These are phyloP conservation scores for Archips xylosteana DNA, from an alignment of 2,888 invertebrate genomes.

Conservation along the genomic window DNA sequence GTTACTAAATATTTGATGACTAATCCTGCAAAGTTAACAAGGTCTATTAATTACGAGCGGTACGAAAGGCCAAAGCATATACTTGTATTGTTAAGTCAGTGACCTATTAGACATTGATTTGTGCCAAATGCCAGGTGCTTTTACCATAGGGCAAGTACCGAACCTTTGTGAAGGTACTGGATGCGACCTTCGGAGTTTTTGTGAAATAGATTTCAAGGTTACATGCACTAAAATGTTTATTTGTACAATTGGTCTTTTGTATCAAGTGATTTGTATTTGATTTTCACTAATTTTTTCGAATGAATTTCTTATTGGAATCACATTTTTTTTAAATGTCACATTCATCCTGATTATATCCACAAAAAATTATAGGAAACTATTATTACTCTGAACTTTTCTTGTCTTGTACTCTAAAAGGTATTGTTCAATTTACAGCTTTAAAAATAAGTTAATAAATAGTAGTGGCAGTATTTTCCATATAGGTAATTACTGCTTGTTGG, in stretches of 20 bases:
- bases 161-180: conserved; percentile 12
- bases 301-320: too few relatives aligned
- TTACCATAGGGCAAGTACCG: conserved; percentile 21
- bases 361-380: too few relatives aligned
- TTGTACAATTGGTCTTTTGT: conserved; percentile 1
- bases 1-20: conserved; percentile 50
- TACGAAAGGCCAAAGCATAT: conserved; percentile 52
- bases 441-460: too few relatives aligned
- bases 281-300: background rate
- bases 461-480: too few relatives aligned
- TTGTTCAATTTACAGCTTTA: too few relatives aligned
- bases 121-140: conserved; percentile 33
- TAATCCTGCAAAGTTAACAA: conserved; percentile 51
- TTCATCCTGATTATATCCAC: too few relatives aligned
- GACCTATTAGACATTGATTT: conserved; percentile 46
- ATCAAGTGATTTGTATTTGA: background rate
- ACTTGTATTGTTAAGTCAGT: conserved; percentile 46
- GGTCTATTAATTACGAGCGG: conserved; percentile 57
- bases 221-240: conserved; percentile 16
- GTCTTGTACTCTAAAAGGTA: too few relatives aligned
- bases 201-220: conserved; percentile 29
- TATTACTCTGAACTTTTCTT: too few relatives aligned
- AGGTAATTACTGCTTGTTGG: too few relatives aligned
- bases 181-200: conserved; percentile 6
- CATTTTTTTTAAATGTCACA: too few relatives aligned